Base-by-base conservation (phyloP, 2,797 vertebrate species). In the Melanotaenia parkinsoni region DNA sequence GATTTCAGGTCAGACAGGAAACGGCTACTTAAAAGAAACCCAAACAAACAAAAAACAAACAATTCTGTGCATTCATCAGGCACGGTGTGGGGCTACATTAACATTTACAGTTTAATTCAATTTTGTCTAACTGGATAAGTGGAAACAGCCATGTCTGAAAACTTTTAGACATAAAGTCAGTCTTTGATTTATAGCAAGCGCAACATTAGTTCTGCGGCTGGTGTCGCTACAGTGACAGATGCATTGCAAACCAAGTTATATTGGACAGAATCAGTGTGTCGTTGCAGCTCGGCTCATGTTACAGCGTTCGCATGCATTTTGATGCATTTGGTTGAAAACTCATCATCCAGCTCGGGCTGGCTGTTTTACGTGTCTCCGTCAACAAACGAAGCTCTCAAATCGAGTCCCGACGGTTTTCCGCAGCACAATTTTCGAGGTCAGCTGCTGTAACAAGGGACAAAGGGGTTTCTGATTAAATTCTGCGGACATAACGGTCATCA, bases 391-490 rank as follows among this genome's bases (percentile, higher is more conserved):
- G 14, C 76, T 63, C 67, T 69, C 74, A 68, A 64, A 80, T 80
- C 47, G 20, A 77, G 75, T 79, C 77, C 77, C 65, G 11, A 77
- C 79, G 63, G 70, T 79, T 76, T 68, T 30, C 72, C 0, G 79
- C 80, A 47, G 38, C 76, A 68, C 77, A 86, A 85, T 84, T 79
- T 86, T 80, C 58, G 80, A 84, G 82, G 86, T 90, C 88, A 89
- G 76, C 78, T 58, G 77, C 81, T 70, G 83, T 75, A 81, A 83
- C 77, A 69, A 80, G 70, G 85, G 77, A 91, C 87, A 88, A 86
- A 88, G 61, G 80, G 76, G 58, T 85, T 88, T 83, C 81, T 88
- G 84, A 87, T 89, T 81, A 78, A 74, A 84, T 88, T 69, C 73
- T 8, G 57, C 77, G 61, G 81, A 87, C 81, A 35, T 84, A 80